Conservation (phyloP, 2,888 invertebrate species). For the Amiota minor region DNA sequence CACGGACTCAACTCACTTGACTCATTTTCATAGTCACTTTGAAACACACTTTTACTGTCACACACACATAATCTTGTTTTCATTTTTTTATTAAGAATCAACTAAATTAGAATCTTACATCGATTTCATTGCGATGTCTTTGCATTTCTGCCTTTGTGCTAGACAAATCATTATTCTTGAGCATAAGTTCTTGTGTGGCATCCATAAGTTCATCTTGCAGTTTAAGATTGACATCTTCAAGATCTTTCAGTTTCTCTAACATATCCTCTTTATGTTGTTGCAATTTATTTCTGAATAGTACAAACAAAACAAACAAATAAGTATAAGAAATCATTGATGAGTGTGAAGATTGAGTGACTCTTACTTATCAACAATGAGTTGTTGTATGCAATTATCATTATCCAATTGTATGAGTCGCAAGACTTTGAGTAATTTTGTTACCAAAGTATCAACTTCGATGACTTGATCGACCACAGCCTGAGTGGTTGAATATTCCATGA, state of each 20-base stretch:
- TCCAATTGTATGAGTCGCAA: constrained; percentile 83
- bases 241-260: constrained; percentile 75
- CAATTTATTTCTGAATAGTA: constrained; percentile 68
- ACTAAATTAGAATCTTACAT: constrained; percentile 73
- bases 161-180: constrained; percentile 75
- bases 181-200: constrained; percentile 75
- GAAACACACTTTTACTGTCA: neutral
- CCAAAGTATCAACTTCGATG: constrained; percentile 83
- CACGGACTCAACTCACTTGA: neutral
- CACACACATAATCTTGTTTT: neutral
- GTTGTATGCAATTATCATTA: constrained; percentile 80
- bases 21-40: too few species aligned
- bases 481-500: constrained; percentile 76
- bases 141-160: constrained; percentile 75
- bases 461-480: constrained; percentile 82
- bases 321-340: too few species aligned
- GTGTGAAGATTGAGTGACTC: constrained; percentile 44
- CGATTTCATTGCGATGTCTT: constrained; percentile 76
- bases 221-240: constrained; percentile 76
- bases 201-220: constrained; percentile 77
- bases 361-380: constrained; percentile 80
- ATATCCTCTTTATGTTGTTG: constrained; percentile 73
- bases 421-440: constrained; percentile 83
- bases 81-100: neutral
- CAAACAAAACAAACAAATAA: too few species aligned